Base-by-base conservation (phyloP, 2,797 vertebrate species). In the Rallus crepitans region DNA sequence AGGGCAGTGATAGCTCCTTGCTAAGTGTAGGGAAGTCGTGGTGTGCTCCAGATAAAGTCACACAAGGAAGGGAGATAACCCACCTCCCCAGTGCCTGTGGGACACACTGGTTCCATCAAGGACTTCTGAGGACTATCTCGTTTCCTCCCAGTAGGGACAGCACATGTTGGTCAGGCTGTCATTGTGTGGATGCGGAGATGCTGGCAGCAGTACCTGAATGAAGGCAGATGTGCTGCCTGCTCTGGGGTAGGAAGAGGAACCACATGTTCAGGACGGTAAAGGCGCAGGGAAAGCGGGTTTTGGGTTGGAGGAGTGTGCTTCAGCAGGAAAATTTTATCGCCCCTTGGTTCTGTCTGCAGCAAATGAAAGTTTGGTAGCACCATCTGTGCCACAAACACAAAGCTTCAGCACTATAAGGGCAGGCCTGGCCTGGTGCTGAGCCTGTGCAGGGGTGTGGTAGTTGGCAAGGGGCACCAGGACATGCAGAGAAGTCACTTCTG, bases 161-260 rank as follows among this genome's bases (percentile, higher is more conserved):
- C 65, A 17, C 0, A 0, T 15, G 27, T 18, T 60, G 37, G 5
- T 40, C 0, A 0, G 53, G 25, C 56, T 72, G 69, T 57, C 31
- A 17, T 10, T 47, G 23, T 4, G 5, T 2, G 33, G 28, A 56
- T 18, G 9, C 18, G 27, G 20, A 9, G 57, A 57, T 28, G 40
- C 6, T 0, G 15, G 15, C 53, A 11, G 57, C 11, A 10, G 28
- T 50, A 12, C 28, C 37, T 31, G 79, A 18, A 3, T 50, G 37
- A 27, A 11, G 27, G 30, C 71, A 47, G 60, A 9, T 18, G 4
- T 48, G 35, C 69, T 66, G 60, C 40, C 52, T 70, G n/a, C 61
- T 70, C 21, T 14, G 20, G 6, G 20, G 21, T 3, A 17, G 45
- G 53, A 52, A 16, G 17, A 23, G 33, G 37, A 71, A 2, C 20